Conservation (phyloP, 2,113 vertebrate species). For the Dascyllus trimaculatus region DNA sequence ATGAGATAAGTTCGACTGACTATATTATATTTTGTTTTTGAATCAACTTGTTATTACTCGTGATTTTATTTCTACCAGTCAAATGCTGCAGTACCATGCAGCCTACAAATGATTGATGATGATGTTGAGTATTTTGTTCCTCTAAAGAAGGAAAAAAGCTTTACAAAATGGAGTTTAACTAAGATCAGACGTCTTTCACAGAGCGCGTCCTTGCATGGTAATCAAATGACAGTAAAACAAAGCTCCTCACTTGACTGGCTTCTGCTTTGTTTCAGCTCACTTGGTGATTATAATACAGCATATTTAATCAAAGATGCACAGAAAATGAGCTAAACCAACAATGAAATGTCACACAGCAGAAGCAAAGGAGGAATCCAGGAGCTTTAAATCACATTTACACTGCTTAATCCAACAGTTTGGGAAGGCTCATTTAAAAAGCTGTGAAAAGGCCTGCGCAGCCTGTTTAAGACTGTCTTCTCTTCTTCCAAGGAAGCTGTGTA, state of each 20-base stretch:
- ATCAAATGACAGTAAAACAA: slow-evolving; percentile 1
- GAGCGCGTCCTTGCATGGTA: background rate
- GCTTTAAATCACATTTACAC: background rate
- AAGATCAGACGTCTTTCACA: background rate
- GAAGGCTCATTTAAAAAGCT: slow-evolving; percentile 19
- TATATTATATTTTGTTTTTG: no score
- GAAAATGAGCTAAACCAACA: background rate
- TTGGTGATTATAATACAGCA: background rate
- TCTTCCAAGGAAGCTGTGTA: background rate
- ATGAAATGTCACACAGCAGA: background rate
- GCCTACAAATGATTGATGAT: no score
- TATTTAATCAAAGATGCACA: background rate
- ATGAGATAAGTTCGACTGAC: no score
- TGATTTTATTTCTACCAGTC: background rate
- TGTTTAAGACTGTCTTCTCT: slow-evolving; percentile 4
- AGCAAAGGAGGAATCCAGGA: background rate
- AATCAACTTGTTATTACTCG: background rate
- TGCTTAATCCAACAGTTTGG: slow-evolving; percentile 7
- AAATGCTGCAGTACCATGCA: no score
- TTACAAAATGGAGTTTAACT: background rate
- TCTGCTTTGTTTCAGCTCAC: slow-evolving; percentile 25
- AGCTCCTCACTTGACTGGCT: background rate
- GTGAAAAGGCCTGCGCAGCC: background rate
- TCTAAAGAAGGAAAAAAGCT: background rate
- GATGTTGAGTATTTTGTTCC: background rate